Base-by-base conservation (phyloP, 64 coral and sea anemone genomes). In the Orbicella faveolata region DNA sequence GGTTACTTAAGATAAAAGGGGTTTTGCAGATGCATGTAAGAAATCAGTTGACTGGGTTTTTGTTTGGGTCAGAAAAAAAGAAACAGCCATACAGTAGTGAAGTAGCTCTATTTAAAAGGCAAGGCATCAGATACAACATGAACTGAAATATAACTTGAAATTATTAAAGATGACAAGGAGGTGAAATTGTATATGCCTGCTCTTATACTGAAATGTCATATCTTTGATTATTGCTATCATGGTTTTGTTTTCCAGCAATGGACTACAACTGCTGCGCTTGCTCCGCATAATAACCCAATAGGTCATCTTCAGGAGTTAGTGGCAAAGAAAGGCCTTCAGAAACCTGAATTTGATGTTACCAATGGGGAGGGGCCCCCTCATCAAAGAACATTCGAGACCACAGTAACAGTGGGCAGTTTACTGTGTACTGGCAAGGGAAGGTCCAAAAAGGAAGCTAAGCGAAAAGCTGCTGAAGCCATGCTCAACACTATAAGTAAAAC, bases 381-480 rank as follows among this genome's bases (percentile, higher is more conserved):
- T 36, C 76, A 83, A 37, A 64, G 91, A 51, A 82, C 93, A 74
- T 96, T 96, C 83, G 81, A 87, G 52, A 93, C 91, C 19, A 93
- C 66, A 61, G 91, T 96, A 9, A 73, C 75, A n/a, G 69, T 96
- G n/a, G 94, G 94, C 14, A 93, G 87, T 44, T 61, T 92, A 21
- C 34, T 81, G 51, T 92, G 89, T 20, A 37, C 76, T 74, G 94
- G 91, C 33, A 88, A 83, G 7, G 94, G 82, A 13, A 30, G 83
- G 8, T 87, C 26, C 76, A 96, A 96, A 66, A 96, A 96, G 20
- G 94, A 96, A 21, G 81, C 94, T 2, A 96, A 93, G 53, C 92
- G 94, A 0, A 93, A 89, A 34, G 94, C 94, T 1, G 91, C 94
- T 12, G 77, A 89, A 26, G 94, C 91, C 35, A 96, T 96, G 94